Evolutionary conservation across 2,113 vertebrate species (phyloP), one percentile per base, ranked within the genome.

Genomic region (Tiliqua scincoides): DNA sequence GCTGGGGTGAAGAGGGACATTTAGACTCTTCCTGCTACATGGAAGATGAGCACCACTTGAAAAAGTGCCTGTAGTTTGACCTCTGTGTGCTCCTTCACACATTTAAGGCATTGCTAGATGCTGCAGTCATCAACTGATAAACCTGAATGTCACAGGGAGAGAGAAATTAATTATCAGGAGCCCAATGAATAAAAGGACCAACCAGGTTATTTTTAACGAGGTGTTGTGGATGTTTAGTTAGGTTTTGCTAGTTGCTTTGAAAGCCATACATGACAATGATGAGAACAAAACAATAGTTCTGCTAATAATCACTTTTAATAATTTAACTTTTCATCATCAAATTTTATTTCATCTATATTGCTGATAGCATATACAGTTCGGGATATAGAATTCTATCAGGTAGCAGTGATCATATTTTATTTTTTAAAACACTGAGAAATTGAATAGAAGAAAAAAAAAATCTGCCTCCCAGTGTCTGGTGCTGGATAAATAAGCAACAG

Each of bases 401-500:
- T 43, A 3, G n/a, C 6, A 81, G 54, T 78, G 79, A 0, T 48
- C 30, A 43, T 81, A 67, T 52, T 57, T 78, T 21, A 21, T 17
- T 35, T 40, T 68, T n/a, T 40, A 27, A 71, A 67, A 27, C 79
- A 70, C 0, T 4, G 5, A 48, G 78, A 61, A 85, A 37, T 23
- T n/a, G n/a, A n/a, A n/a, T n/a, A n/a, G n/a, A n/a, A n/a, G n/a
- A 76, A 61, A 35, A 84, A 81, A 91, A 3, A 1, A 88, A 62
- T 10, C 27, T 32, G 8, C 3, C 40, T n/a, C n/a, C n/a, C n/a
- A n/a, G n/a, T n/a, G 78, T 32, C 11, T 83, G 21, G 8, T 87
- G 14, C 35, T 30, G 75, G 8, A 17, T 82, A 23, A 70, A 83
- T 82, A 89, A 90, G 85, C 80, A 85, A 62, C 90, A 65, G 2